Percentiles rank a stretch among this genome's conserved stretches.
These are phyloP conservation scores for Ridgeia piscesae DNA, from an alignment of 1,140 invertebrate genomes.

Conservation along the genomic window DNA sequence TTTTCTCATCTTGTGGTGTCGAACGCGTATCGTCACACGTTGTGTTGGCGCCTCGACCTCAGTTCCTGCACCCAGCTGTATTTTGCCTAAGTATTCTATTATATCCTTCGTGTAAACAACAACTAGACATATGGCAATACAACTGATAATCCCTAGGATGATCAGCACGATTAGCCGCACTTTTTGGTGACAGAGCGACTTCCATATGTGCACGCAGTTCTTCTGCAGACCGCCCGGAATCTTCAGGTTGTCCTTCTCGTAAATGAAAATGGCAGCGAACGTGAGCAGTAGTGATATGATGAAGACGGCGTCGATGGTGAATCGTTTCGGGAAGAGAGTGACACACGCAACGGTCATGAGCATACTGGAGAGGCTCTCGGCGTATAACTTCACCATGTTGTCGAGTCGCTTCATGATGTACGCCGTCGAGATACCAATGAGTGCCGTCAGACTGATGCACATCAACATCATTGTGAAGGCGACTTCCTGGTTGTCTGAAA, in stretches of 20 bases:
- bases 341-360: conserved; percentile 15
- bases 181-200: not conserved
- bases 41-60: not conserved
- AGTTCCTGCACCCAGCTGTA: not conserved
- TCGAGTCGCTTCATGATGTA: conserved; percentile 29
- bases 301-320: conserved; percentile 17
- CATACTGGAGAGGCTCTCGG: conserved; percentile 22
- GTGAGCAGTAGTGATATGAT: conserved; percentile 18
- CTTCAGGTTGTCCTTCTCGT: conserved; percentile 2
- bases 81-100: not conserved
- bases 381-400: conserved; percentile 31
- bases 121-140: not conserved
- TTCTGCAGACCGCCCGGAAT: not conserved
- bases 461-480: not conserved
- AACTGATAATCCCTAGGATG: not conserved
- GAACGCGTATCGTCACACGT: not conserved
- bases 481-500: not conserved
- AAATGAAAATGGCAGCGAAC: conserved; percentile 15
- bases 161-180: not conserved
- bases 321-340: conserved; percentile 10
- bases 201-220: not conserved
- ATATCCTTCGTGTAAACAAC: not conserved
- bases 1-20: not conserved
- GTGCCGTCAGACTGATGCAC: not conserved
- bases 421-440: conserved; percentile 14